phyloP scores from a whole-genome alignment of 2,797 vertebrate genomes.

The Macropus fuliginosus region DNA sequence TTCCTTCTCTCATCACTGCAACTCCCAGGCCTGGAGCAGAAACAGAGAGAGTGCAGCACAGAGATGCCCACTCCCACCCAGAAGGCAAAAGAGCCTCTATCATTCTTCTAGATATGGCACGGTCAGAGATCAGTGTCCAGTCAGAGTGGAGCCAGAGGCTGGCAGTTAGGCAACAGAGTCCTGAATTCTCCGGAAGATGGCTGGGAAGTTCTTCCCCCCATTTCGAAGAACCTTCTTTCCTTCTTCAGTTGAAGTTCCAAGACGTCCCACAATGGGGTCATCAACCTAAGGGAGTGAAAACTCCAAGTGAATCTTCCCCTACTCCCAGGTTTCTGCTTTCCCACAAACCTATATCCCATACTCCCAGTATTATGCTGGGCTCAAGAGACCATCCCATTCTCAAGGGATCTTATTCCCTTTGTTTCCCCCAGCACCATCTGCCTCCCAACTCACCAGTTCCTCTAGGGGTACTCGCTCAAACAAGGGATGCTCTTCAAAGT shows the following conservation, averaged over 20 bases:
- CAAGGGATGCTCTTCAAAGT: slow-evolving; percentile 92
- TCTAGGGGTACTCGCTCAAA: slow-evolving; percentile 89
- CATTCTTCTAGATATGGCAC: slow-evolving; percentile 18
- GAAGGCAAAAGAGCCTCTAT: background rate
- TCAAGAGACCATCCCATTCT: background rate
- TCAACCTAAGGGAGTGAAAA: slow-evolving; percentile 82
- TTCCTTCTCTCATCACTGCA: background rate
- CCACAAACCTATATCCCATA: background rate
- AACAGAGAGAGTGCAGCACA: background rate
- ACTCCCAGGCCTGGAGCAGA: background rate
- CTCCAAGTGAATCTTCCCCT: background rate
- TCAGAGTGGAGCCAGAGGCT: slow-evolving; percentile 1
- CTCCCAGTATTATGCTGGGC: background rate
- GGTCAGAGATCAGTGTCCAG: slow-evolving; percentile 49
- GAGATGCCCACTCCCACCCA: slow-evolving; percentile 27
- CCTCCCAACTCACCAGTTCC: slow-evolving; percentile 87
- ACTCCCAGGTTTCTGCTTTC: background rate
- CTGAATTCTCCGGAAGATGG: slow-evolving; percentile 90
- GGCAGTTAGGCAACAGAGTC: slow-evolving; percentile 73
- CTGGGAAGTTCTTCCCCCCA: slow-evolving; percentile 91
- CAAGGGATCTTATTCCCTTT: background rate
- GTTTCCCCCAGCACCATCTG: background rate
- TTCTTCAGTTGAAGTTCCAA: slow-evolving; percentile 93
- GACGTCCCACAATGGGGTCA: slow-evolving; percentile 88
- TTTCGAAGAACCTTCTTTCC: slow-evolving; percentile 95